These are phyloP conservation scores for Amblyraja radiata DNA, from an alignment of 2,797 vertebrate species.

Conservation along the genomic window DNA sequence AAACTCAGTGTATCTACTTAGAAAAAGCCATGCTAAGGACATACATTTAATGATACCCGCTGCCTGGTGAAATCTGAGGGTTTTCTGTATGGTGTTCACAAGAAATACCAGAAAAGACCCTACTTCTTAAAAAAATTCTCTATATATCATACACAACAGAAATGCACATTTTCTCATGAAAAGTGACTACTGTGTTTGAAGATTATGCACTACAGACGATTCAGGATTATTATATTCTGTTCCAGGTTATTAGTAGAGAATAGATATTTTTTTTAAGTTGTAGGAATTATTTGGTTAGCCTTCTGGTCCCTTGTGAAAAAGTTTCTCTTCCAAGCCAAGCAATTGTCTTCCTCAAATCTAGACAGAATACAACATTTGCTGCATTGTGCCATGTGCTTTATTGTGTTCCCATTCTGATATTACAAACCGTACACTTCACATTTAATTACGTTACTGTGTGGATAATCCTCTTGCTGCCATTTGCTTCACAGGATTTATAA, in stretches of 20 bases:
- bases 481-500: neutral
- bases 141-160: too few species aligned
- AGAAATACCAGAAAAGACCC: conserved; percentile 10
- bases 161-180: neutral
- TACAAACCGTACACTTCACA: neutral
- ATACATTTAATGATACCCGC: too few species aligned
- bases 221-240: neutral
- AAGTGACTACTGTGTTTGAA: neutral
- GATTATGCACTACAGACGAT: neutral
- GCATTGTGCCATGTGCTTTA: neutral
- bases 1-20: too few species aligned
- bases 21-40: too few species aligned
- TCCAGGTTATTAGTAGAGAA: neutral
- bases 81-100: neutral
- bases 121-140: neutral
- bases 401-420: neutral
- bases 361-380: neutral
- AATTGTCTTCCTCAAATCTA: neutral
- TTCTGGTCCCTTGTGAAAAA: neutral
- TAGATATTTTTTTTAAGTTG: too few species aligned
- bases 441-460: neutral
- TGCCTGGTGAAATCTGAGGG: neutral
- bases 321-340: neutral
- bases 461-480: neutral
- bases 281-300: too few species aligned